Conservation (phyloP, 2,113 vertebrate species). For the Cercopithecus mona region DNA sequence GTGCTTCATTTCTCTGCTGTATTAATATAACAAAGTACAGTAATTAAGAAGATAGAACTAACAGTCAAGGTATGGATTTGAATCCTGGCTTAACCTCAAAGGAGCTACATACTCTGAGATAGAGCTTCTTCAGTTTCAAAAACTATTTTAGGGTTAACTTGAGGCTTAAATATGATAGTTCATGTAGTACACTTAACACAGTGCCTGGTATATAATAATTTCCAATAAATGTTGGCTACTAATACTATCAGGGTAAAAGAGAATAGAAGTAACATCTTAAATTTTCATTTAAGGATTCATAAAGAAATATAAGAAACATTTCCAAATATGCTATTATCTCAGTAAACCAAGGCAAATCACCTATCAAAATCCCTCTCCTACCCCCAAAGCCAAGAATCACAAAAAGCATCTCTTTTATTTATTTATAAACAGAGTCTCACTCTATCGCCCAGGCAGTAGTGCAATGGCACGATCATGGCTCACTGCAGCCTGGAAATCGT, state of each 20-base stretch:
- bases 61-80: not conserved
- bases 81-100: not conserved
- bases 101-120: not conserved
- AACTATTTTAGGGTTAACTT: slow-evolving; percentile 2
- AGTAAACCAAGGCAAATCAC: slow-evolving; percentile 37
- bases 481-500: too few species aligned
- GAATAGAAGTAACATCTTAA: not conserved
- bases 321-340: not conserved
- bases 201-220: not conserved
- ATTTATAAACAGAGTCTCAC: not conserved
- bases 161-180: not conserved
- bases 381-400: not conserved
- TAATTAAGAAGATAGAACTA: not conserved
- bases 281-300: not conserved
- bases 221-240: not conserved
- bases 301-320: not conserved
- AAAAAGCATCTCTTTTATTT: not conserved
- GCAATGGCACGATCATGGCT: too few species aligned
- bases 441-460: too few species aligned
- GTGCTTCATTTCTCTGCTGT: not conserved
- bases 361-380: not conserved
- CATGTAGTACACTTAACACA: not conserved
- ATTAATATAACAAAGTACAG: not conserved
- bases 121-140: not conserved
- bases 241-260: not conserved